Base-by-base conservation (phyloP, 2,113 vertebrate species). In the Phalacrocorax aristotelis region DNA sequence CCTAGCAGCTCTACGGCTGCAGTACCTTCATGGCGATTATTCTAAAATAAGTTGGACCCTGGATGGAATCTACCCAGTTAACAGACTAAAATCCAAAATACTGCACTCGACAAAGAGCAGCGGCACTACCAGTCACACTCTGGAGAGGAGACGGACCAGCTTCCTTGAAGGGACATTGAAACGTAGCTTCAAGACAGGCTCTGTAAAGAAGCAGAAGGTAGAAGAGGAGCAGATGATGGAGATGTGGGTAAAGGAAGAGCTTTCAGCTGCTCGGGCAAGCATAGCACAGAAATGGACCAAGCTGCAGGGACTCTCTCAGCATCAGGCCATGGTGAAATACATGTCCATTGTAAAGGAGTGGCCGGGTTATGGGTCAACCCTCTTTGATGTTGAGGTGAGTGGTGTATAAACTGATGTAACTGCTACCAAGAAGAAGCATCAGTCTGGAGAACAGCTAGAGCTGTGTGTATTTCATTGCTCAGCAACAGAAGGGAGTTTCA, bases 211-310 rank as follows among this genome's bases (percentile, higher is more conserved):
- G 95, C 99, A 99, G 97, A 98, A 98, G 95, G 97, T 99, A 58
- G 99, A 99, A 97, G 99, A 99, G 94, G 99, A 99, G 93, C 99
- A 99, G 96, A 99, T 99, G 99, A 97, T 99, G 93, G 99, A 99
- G 98, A 99, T 99, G 99, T 99, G 99, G 98, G 98, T 99, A 55
- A 99, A 99, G 93, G 99, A 99, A 96, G 99, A 99, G 97, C 98
- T 99, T 25, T 99, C 99, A 8, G 99, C 99, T n/a, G 98, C 99
- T 5, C 98, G 99, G 55, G 98, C 98, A 78, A 99, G 99, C 40
- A 97, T 99, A 34, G 95, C 98, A 30, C 99, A 99, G 97, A 99
- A 99, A 94, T 99, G 99, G 99, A 98, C 98, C 74, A 98, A 98
- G 55, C 97, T 99, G 71, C 99, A 99, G 76, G 99, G 99, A 23